Evolutionary conservation across 1,140 invertebrate genomes (phyloP), one percentile per base, ranked within the genome.

Genomic region (Ganaspis sp.): DNA sequence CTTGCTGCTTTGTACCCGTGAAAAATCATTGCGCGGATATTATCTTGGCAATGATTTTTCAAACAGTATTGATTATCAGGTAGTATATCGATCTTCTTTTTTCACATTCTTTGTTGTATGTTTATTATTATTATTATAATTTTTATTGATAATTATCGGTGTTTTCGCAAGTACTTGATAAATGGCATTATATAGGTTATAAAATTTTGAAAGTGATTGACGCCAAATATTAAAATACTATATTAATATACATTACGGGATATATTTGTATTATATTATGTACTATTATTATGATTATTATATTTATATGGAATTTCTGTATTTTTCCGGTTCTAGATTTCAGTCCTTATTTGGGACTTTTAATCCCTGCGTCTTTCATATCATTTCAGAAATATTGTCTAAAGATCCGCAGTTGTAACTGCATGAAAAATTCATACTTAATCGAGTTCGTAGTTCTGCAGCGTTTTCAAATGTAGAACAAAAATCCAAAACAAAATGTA

Each of bases 151-250:
- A 64, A 29, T 26, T 29, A 64, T 29, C 58, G 58, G 23, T 64
- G 12, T 64, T 29, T 64, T 64, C 29, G 23, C 23, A 64, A 23
- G 53, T 54, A 54, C 53, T 11, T 21, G 53, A 26, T 64, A 64
- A 23, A 64, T 11, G 58, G 58, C 58, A 64, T 64, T 64, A 64
- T 64, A 26, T 87, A 85, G 79, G 49, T 58, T 70, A 34, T 86
- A 86, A 81, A 79, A 76, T 81, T 73, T 80, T 77, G 78, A 81
- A 85, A 78, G 82, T 87, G 85, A 88, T 89, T 84, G 69, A 85
- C 80, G 83, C 87, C 87, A 89, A 89, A 89, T 87, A 87, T 86
- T 84, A 82, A 83, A 73, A 49, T 71, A 77, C 73, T 78, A 26
- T 64, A 64, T 34, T 64, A 72, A 85, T 45, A 83, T 73, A 45